A percentile compares a stretch with the other conserved stretches of the same genome.
Evolutionary conservation across 2,888 invertebrate species (phyloP).

Genomic region (Rutpela maculata): DNA sequence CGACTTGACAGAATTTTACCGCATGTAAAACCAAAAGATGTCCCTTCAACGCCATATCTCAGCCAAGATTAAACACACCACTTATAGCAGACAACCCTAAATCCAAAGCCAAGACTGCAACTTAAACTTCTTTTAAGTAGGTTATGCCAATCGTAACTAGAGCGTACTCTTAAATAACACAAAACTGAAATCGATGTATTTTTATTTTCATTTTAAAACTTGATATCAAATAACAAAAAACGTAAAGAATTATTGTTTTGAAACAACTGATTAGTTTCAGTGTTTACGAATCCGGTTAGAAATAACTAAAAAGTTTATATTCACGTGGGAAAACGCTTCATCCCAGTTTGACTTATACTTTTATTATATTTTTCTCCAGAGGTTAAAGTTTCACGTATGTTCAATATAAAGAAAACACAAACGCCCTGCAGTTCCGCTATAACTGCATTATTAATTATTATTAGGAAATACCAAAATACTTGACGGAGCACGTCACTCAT

Average conservation of each 20-base stretch:
- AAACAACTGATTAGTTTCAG: conserved; percentile 57
- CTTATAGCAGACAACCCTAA: too few relatives aligned
- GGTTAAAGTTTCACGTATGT: conserved; percentile 48
- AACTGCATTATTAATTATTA: not conserved
- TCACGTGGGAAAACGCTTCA: conserved; percentile 53
- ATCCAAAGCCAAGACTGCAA: too few relatives aligned
- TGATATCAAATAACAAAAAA: conserved; percentile 11
- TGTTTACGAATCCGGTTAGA: conserved; percentile 56
- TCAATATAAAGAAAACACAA: conserved; percentile 16
- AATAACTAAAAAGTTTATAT: conserved; percentile 59
- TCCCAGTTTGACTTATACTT: conserved; percentile 57
- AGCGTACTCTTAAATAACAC: not conserved
- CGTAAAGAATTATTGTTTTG: conserved; percentile 33
- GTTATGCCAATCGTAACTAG: too few relatives aligned
- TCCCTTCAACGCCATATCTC: too few relatives aligned
- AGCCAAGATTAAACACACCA: too few relatives aligned
- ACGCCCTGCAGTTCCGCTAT: not conserved
- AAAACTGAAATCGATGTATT: conserved; percentile 3
- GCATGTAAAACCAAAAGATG: too few relatives aligned
- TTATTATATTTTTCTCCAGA: conserved; percentile 54
- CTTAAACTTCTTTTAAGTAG: too few relatives aligned
- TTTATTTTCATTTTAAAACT: too few relatives aligned
- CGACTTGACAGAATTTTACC: too few relatives aligned
- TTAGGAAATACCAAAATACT: not conserved
- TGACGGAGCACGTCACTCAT: too few relatives aligned